Evolutionary conservation across 2,113 vertebrate species (phyloP).

Genomic region (Albula glossodonta): DNA sequence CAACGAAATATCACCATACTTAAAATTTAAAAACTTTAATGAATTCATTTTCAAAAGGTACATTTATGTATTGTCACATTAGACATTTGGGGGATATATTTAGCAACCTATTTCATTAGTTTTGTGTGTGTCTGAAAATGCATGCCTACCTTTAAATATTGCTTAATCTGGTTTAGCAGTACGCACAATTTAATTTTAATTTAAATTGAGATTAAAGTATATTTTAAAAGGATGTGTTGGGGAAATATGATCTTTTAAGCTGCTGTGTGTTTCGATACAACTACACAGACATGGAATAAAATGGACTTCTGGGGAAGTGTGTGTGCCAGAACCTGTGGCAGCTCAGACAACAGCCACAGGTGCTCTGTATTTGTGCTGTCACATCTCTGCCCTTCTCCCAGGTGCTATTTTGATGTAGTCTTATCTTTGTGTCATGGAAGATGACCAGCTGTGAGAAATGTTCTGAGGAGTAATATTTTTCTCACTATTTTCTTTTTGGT

Average conservation of each 20-base stretch:
- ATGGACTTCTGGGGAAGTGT: neutral
- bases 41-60: too few species aligned
- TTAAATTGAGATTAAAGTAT: too few species aligned
- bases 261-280: neutral
- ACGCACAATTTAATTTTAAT: too few species aligned
- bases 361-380: neutral
- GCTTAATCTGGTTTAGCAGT: too few species aligned
- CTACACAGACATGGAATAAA: neutral
- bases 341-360: neutral
- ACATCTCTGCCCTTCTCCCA: neutral
- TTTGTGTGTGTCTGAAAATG: too few species aligned
- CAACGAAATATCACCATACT: too few species aligned
- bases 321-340: neutral
- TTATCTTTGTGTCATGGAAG: neutral
- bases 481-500: neutral
- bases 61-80: too few species aligned
- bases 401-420: neutral
- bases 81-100: too few species aligned
- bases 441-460: neutral
- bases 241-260: neutral
- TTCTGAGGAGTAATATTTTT: neutral
- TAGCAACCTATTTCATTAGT: too few species aligned
- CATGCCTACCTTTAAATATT: too few species aligned
- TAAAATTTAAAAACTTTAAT: too few species aligned
- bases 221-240: too few species aligned